Evolutionary conservation across 1,140 invertebrate genomes (phyloP), one percentile per base, ranked within the genome.

Genomic region (Microplitis demolitor): DNA sequence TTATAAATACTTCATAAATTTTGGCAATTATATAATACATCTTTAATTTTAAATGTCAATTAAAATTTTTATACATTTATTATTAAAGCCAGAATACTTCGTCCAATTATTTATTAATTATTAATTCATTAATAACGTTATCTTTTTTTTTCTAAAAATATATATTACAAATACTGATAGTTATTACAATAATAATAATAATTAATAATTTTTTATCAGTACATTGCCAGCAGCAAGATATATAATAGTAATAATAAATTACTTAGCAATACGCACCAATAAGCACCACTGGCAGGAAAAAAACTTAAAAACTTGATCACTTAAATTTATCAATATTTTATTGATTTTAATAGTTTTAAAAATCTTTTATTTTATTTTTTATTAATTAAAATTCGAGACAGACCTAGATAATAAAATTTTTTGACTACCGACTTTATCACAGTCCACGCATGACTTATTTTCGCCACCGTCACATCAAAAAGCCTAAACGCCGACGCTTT

Each of bases 401-500:
- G 69, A 76, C 72, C 71, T 73, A 76, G 56, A 69, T 76, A 71
- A 51, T 64, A 70, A 73, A 69, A 56, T 53, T 76, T 77, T 75
- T 74, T 76, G 56, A 79, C 79, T 82, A 84, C 78, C 80, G 83
- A 83, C 79, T 75, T 84, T 86, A 86, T 86, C 84, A 86, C 84
- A 86, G 84, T 84, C 84, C 84, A 86, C 84, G 84, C 84, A 86
- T 86, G 84, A 85, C 84, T 84, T 78, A 76, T 80, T 85, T 85
- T 82, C 82, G 75, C 80, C 82, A 83, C 80, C 79, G 64, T 56
- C 64, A 56, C 71, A 39, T 80, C 77, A 75, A 80, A 78, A 80
- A 77, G 84, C 82, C 84, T 84, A 86, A 85, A 85, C 80, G 82
- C 84, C 84, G 84, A 83, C 83, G 81, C 81, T 80, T 79, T 45